Evolutionary conservation across 2,113 vertebrate species (phyloP), one percentile per base, ranked within the genome.

Genomic region (Lutjanus erythropterus): DNA sequence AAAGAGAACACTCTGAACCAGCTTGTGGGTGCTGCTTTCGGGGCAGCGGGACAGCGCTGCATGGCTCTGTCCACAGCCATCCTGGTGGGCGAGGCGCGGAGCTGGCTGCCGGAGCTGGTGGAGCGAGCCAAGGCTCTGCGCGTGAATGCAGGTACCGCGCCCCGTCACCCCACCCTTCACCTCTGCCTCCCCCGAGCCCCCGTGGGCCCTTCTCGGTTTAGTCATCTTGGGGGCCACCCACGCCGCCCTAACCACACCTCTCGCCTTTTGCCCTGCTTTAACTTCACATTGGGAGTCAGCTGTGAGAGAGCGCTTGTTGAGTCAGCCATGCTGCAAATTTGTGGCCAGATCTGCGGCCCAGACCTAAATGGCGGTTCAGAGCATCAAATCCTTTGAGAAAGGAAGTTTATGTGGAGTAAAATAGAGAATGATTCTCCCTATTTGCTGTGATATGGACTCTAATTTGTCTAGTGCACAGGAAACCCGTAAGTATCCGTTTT

Each of bases 1-100:
- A 99, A 98, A 86, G 97, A 99, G 94, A 99, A 97, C 93, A 98
- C 97, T 1, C 91, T 99, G 86, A 99, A 99, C 93, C 98, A 98
- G 92, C 94, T 99, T 60, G 97, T 99, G 75, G 98, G 97, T 19
- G 98, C 98, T 37, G 98, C 98, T 31, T 99, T 99, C 71, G 98
- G 98, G 86, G 98, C 98, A 56, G 98, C 97, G 9, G 98, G 98
- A 37, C 98, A 99, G 73, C 97, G 98, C 75, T 99, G 98, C 86
- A 99, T 99, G 98, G 98, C 98, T n/a, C 94, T 99, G 39, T 99
- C 97, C 81, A 97, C 98, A 9, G 97, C 97, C 76, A 86, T 99
- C 90, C 88, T 99, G 44, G 97, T 99, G 52, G 98, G 97, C 42
- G 97, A 98, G 90, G 95, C 97, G 14, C 95, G 93, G 66, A 92